These are phyloP conservation scores for Coelopa pilipes DNA, from an alignment of 2,888 invertebrate genomes.

Conservation along the genomic window DNA sequence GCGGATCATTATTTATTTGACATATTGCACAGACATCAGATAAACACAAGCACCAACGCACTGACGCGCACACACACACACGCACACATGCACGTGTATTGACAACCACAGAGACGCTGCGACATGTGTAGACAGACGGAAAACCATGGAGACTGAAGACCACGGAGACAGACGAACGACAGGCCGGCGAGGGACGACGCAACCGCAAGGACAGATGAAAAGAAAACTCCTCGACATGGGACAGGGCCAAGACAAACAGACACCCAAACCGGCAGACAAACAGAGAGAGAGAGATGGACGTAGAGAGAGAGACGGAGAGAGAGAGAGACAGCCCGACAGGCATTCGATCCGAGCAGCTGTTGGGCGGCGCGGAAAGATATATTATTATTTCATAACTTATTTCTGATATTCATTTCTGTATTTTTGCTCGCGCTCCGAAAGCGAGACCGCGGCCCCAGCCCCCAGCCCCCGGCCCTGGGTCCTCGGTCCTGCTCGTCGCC, in stretches of 20 bases:
- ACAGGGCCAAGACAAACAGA: background rate
- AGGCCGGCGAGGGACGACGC: background rate
- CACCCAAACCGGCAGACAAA: background rate
- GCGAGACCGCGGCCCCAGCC: too few species aligned
- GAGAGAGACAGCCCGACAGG: background rate
- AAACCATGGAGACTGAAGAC: too few species aligned
- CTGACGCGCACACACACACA: background rate
- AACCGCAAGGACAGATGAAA: background rate
- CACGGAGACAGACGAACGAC: too few species aligned
- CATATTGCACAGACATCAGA: constrained; percentile 1
- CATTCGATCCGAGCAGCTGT: background rate
- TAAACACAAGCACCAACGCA: background rate
- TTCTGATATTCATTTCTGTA: background rate
- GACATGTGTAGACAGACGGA: background rate
- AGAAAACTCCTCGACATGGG: background rate
- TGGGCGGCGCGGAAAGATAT: background rate
- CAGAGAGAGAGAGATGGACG: background rate
- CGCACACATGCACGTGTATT: background rate
- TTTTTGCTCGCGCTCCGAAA: too few species aligned
- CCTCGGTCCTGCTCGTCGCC: too few species aligned
- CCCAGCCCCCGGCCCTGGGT: too few species aligned
- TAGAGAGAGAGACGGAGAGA: background rate
- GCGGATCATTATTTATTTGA: constrained; percentile 32
- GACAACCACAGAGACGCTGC: background rate
- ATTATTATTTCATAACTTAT: background rate